A percentile compares a stretch with the other conserved stretches of the same genome.
Evolutionary conservation across 2,797 vertebrate genomes (phyloP).

Genomic region (Myotis findleyi): DNA sequence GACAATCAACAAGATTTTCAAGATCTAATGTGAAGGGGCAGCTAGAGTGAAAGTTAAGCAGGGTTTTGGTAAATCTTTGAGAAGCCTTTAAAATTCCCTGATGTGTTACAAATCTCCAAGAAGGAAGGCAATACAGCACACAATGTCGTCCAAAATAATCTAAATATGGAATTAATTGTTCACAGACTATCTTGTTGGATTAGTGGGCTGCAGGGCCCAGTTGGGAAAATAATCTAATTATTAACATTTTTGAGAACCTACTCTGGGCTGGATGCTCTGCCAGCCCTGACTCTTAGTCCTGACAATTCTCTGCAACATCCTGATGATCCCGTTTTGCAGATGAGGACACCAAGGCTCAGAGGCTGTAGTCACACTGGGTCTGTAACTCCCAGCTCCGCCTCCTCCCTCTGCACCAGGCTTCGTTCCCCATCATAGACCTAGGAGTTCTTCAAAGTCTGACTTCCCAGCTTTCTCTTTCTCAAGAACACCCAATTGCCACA

Average conservation of each 20-base stretch:
- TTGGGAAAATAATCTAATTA: neutral
- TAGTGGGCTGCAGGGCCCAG: neutral
- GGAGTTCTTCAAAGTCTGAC: neutral
- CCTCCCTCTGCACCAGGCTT: neutral
- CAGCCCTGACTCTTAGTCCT: neutral
- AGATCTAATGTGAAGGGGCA: neutral
- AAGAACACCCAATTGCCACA: neutral
- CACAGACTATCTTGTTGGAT: neutral
- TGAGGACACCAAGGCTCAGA: neutral
- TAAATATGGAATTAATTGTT: neutral
- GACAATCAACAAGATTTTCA: neutral
- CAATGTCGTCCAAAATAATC: neutral
- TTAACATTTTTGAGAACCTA: neutral
- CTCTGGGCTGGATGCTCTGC: neutral
- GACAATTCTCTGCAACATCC: neutral
- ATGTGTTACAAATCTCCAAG: neutral
- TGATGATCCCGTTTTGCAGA: neutral
- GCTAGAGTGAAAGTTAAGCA: neutral
- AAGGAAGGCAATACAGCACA: neutral
- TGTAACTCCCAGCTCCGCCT: neutral
- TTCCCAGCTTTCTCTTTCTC: neutral
- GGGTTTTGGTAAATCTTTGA: neutral
- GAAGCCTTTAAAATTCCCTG: slow-evolving; percentile 33
- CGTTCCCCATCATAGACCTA: neutral
- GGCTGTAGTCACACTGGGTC: neutral